phyloP scores from a whole-genome alignment of 92 coral and sea anemone genomes.

The Porites cylindrica region DNA sequence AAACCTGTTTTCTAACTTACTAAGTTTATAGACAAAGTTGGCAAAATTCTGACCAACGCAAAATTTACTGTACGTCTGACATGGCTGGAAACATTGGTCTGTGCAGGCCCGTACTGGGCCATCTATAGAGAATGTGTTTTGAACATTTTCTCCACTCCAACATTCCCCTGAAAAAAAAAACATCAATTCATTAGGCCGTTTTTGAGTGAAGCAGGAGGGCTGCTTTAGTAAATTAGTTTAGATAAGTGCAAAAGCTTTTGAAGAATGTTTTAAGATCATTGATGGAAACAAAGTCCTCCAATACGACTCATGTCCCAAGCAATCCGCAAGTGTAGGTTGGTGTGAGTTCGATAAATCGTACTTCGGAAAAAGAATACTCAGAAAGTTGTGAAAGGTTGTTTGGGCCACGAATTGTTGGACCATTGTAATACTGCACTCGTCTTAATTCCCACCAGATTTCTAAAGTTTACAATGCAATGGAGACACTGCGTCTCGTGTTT shows the following conservation, averaged over 20 bases:
- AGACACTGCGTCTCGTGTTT: too few relatives aligned
- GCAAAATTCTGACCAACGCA: slow-evolving; percentile 65
- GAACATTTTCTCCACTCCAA: slow-evolving; percentile 64
- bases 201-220: neutral
- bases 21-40: slow-evolving; percentile 61
- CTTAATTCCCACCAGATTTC: too few relatives aligned
- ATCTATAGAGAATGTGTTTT: slow-evolving; percentile 36
- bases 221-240: neutral
- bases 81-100: slow-evolving; percentile 63
- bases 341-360: too few relatives aligned
- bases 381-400: too few relatives aligned
- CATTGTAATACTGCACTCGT: too few relatives aligned
- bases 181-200: neutral
- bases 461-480: too few relatives aligned
- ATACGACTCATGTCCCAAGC: too few relatives aligned
- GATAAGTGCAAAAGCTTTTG: neutral
- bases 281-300: too few relatives aligned
- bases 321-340: too few relatives aligned
- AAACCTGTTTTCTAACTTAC: neutral
- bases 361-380: too few relatives aligned
- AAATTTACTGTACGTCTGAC: slow-evolving; percentile 47
- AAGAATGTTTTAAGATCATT: too few relatives aligned
- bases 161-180: slow-evolving; percentile 70
- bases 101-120: slow-evolving; percentile 49
- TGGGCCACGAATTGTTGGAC: too few relatives aligned